phyloP scores from a whole-genome alignment of 1,140 invertebrate species.

The Magallana angulata region DNA sequence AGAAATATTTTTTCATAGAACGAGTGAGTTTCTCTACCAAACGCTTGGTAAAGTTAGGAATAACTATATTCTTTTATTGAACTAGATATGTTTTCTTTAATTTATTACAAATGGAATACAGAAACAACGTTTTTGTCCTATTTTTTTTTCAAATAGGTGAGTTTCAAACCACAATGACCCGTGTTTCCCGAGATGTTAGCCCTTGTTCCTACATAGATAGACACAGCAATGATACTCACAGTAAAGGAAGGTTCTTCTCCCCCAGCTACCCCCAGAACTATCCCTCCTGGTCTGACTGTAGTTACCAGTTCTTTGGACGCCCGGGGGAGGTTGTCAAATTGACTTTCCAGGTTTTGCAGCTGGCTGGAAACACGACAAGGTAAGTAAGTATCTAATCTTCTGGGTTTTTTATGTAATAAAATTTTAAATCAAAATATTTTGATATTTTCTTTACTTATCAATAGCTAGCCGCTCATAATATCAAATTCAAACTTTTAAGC shows the following conservation, averaged over 20 bases:
- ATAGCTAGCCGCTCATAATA: no score
- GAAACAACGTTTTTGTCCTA: no score
- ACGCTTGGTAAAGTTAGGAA: no score
- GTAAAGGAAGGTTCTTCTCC: constrained; percentile 87
- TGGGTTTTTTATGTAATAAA: no score
- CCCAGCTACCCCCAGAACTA: constrained; percentile 91
- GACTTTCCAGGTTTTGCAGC: constrained; percentile 76
- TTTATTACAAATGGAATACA: no score
- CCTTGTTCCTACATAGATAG: neutral
- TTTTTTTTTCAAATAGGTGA: neutral
- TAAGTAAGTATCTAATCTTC: neutral
- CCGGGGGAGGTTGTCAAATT: constrained; percentile 78
- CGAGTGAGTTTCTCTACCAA: no score
- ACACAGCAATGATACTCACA: constrained; percentile 72
- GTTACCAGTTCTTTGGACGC: constrained; percentile 85
- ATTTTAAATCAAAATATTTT: no score
- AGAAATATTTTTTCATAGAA: no score
- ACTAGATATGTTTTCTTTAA: no score
- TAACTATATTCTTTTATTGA: no score
- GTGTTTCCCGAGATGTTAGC: neutral
- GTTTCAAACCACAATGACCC: constrained; percentile 7
- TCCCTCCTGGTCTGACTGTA: constrained; percentile 88
- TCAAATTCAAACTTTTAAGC: no score
- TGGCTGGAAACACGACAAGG: constrained; percentile 38
- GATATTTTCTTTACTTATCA: no score